Percentiles rank a stretch among this genome's conserved stretches.
Evolutionary conservation across 2,113 vertebrate species (phyloP).

Genomic region (Gopherus evgoodei): DNA sequence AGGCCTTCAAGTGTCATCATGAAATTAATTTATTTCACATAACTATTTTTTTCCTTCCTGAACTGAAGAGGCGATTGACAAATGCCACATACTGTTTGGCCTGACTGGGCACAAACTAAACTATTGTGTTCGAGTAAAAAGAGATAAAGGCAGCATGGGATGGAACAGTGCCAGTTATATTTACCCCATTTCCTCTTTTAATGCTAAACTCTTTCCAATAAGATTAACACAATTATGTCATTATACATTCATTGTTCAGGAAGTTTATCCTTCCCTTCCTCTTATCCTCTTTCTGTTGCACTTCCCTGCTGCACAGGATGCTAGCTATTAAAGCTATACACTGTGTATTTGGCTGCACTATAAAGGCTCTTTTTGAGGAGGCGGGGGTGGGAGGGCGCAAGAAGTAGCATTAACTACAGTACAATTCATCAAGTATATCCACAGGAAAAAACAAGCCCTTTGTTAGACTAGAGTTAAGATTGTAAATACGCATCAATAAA

Average conservation of each 20-base stretch:
- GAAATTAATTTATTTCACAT: slow-evolving; percentile 1
- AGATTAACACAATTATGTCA: slow-evolving; percentile 52
- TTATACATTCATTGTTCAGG: slow-evolving; percentile 49
- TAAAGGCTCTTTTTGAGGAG: slow-evolving; percentile 7
- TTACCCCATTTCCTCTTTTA: slow-evolving; percentile 33
- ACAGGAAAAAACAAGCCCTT: not conserved
- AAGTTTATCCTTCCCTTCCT: slow-evolving; percentile 55
- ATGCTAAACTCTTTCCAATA: slow-evolving; percentile 45
- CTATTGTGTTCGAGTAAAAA: not conserved
- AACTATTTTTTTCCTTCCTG: not conserved
- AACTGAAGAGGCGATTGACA: not conserved
- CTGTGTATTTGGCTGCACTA: slow-evolving; percentile 34
- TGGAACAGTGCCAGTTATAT: slow-evolving; percentile 33
- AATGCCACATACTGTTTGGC: not conserved
- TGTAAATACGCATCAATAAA: not conserved
- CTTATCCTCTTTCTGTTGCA: slow-evolving; percentile 42
- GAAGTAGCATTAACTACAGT: slow-evolving; percentile 43
- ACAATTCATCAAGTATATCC: slow-evolving; percentile 32
- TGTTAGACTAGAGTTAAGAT: not conserved
- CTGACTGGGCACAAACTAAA: not conserved
- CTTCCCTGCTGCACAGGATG: slow-evolving; percentile 61
- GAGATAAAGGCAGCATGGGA: not conserved
- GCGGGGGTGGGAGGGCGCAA: not conserved
- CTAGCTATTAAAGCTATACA: slow-evolving; percentile 62
- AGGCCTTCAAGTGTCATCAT: not conserved